These are phyloP conservation scores for Meiosimyza platycephala DNA, from an alignment of 2,888 invertebrate genomes.

Conservation along the genomic window DNA sequence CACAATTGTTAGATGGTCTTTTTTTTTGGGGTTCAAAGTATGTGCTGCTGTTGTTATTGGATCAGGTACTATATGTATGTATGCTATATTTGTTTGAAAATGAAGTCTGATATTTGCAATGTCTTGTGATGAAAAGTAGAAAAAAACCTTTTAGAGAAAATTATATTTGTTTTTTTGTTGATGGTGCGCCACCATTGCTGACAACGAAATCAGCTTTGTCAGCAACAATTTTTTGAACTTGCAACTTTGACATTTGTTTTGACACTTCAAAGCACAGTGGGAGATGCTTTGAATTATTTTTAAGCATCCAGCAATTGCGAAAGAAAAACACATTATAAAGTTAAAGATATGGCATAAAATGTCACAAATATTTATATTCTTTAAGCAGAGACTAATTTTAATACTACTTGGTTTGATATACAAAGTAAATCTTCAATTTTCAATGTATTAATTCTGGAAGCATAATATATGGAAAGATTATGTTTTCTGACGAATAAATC, in stretches of 20 bases:
- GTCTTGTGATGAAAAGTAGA: neutral
- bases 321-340: too few relatives aligned
- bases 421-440: too few relatives aligned
- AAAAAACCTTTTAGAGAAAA: constrained; percentile 14
- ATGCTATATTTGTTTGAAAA: too few relatives aligned
- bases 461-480: too few relatives aligned
- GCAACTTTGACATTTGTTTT: constrained; percentile 14
- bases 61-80: neutral
- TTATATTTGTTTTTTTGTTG: neutral
- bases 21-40: neutral
- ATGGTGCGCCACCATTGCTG: neutral
- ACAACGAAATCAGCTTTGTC: neutral
- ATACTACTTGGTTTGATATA: too few relatives aligned
- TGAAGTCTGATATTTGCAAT: too few relatives aligned
- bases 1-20: constrained; percentile 8
- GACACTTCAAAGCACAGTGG: constrained; percentile 14
- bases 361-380: too few relatives aligned
- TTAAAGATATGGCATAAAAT: too few relatives aligned
- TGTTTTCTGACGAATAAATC: too few relatives aligned
- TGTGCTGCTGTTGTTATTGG: neutral
- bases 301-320: too few relatives aligned
- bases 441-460: too few relatives aligned
- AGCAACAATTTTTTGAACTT: neutral
- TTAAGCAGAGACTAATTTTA: too few relatives aligned
- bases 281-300: neutral